Base-by-base conservation (phyloP, 1,140 invertebrate genomes). In the Euborellia annulipes region DNA sequence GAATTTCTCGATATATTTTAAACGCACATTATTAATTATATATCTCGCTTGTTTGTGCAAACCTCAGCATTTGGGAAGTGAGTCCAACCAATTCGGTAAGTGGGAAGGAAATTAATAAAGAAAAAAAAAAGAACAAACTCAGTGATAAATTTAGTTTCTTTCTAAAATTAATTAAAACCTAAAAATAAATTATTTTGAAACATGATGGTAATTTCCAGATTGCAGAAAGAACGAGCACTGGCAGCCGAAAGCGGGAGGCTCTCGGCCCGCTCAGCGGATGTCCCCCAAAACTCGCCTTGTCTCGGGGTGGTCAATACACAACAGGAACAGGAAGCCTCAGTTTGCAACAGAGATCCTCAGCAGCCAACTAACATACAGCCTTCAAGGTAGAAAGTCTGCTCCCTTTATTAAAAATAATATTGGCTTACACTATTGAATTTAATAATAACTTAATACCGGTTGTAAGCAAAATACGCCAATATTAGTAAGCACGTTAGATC, bases 141-240 rank as follows among this genome's bases (percentile, higher is more conserved):
- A 4, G 11, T 11, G 11, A 27, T 27, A 27, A 2, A 19, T n/a
- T n/a, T n/a, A 34, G n/a, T 9, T 34, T 34, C 32, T 9, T n/a
- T 34, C 32, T 9, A 34, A 34, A 34, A 34, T 34, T n/a, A 34
- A 9, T 34, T 34, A 34, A 34, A 34, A 34, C 9, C 9, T 9
- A 34, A 34, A 34, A 9, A 9, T 34, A 9, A 34, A 14, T 9
- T 38, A 6, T 38, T 4, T 16, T 38, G 19, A 27, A 27, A n/a
- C n/a, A 27, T 27, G 23, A 27, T 27, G 23, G 23, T 27, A 6
- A 30, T 39, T 19, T 19, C 7, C 47, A 68, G 65, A 59, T 67
- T 68, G 53, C 65, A 68, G 65, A 68, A 52, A 66, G 65, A 68
- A 54, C 65, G 65, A 60, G 65, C 65, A 50, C 57, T 62, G 54